phyloP scores from a whole-genome alignment of 2,888 invertebrate species.

The Melieria omissa region DNA sequence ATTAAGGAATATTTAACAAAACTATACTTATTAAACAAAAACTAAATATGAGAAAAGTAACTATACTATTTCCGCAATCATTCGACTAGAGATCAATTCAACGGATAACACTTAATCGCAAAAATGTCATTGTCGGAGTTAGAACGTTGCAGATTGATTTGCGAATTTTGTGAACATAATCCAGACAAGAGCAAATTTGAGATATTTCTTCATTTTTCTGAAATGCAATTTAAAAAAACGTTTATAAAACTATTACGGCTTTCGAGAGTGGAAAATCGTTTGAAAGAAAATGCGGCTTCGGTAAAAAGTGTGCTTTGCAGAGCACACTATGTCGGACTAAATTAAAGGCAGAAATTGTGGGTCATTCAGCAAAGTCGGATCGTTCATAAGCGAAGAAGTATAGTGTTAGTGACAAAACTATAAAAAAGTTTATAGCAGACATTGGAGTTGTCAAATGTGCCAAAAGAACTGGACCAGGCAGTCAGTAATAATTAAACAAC shows the following conservation, averaged over 20 bases:
- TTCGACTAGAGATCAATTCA: too few species aligned
- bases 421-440: too few species aligned
- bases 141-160: neutral
- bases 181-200: neutral
- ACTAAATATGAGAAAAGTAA: too few species aligned
- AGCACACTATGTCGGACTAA: neutral
- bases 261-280: conserved; percentile 12
- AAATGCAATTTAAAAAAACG: conserved; percentile 14
- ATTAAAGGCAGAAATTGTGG: conserved; percentile 17
- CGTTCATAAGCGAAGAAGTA: too few species aligned
- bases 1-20: too few species aligned
- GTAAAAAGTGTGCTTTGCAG: neutral
- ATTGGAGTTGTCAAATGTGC: too few species aligned
- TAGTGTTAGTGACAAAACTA: too few species aligned
- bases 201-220: conserved; percentile 10
- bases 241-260: neutral
- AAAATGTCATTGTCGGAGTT: neutral
- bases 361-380: neutral
- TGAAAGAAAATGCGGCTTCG: conserved; percentile 11
- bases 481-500: too few species aligned
- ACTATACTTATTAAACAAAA: too few species aligned
- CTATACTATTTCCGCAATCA: too few species aligned
- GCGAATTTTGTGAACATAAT: neutral
- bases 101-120: too few species aligned
- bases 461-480: too few species aligned